Conservation (phyloP, 2,797 vertebrate species). For the Enteromius afrohamiltoni region DNA sequence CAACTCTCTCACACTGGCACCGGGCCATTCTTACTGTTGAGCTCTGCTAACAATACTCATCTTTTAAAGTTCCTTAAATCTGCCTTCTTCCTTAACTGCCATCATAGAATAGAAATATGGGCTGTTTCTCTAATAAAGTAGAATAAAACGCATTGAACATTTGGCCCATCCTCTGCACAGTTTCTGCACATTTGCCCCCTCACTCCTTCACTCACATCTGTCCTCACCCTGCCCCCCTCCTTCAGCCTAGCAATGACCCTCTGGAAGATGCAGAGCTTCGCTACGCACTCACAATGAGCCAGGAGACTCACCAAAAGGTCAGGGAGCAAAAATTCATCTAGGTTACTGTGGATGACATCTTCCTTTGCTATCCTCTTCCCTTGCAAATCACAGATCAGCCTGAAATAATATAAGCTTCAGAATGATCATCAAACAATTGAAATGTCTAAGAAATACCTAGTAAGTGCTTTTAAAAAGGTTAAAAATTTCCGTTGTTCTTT, state of each 20-base stretch:
- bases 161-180: conserved; percentile 45
- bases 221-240: conserved; percentile 71
- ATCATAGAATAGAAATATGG: conserved; percentile 5
- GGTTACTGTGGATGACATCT: conserved; percentile 44
- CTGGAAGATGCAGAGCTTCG: conserved; percentile 88
- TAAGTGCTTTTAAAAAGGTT: conserved; percentile 8
- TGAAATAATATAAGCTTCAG: conserved; percentile 12
- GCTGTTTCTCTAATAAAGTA: conserved; percentile 10
- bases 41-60: not conserved
- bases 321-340: conserved; percentile 75
- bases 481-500: not conserved
- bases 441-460: not conserved
- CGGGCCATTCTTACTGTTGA: not conserved
- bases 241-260: conserved; percentile 74
- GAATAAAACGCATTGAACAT: conserved; percentile 21
- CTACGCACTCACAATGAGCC: conserved; percentile 92
- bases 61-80: conserved; percentile 16
- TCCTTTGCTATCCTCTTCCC: conserved; percentile 41
- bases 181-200: conserved; percentile 46
- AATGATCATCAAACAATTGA: conserved; percentile 1
- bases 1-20: not conserved
- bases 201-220: conserved; percentile 59
- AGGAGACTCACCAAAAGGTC: conserved; percentile 92
- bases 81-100: conserved; percentile 6
- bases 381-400: conserved; percentile 46